phyloP scores from a whole-genome alignment of 2,888 invertebrate species.

The Himalopsyche japonica region DNA sequence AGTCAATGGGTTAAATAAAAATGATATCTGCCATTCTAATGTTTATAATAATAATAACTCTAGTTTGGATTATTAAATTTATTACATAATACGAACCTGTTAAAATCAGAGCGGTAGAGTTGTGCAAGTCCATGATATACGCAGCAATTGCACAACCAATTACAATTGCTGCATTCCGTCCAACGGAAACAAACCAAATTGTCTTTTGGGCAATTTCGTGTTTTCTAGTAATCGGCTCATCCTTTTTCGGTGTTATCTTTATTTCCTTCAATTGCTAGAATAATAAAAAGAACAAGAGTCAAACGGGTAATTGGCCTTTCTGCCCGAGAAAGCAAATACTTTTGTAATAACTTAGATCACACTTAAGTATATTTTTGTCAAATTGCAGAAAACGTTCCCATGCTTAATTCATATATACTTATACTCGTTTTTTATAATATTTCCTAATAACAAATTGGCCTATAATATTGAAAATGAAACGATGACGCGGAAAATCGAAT shows the following conservation, averaged over 20 bases:
- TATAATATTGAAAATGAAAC: too few relatives aligned
- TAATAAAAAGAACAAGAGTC: background rate
- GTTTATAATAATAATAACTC: too few relatives aligned
- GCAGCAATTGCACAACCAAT: slow-evolving; percentile 63
- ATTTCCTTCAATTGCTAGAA: slow-evolving; percentile 65
- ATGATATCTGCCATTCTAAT: too few relatives aligned
- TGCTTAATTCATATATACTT: too few relatives aligned
- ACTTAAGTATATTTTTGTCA: too few relatives aligned
- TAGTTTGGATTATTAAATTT: too few relatives aligned
- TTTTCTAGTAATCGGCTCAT: slow-evolving; percentile 48
- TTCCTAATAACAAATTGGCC: too few relatives aligned
- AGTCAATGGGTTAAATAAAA: too few relatives aligned
- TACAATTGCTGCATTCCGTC: slow-evolving; percentile 72
- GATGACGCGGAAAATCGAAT: too few relatives aligned
- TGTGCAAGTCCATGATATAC: slow-evolving; percentile 56
- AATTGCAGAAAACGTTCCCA: too few relatives aligned
- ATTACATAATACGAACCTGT: slow-evolving; percentile 53
- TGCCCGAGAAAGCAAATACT: background rate
- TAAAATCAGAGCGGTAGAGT: slow-evolving; percentile 59
- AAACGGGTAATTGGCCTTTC: background rate
- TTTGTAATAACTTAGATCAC: background rate
- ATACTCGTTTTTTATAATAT: too few relatives aligned
- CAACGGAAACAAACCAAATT: slow-evolving; percentile 68
- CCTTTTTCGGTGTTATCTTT: slow-evolving; percentile 48
- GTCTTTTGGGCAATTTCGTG: slow-evolving; percentile 51